phyloP scores from a whole-genome alignment of 1,140 invertebrate genomes.

The Bradysia coprophila region DNA sequence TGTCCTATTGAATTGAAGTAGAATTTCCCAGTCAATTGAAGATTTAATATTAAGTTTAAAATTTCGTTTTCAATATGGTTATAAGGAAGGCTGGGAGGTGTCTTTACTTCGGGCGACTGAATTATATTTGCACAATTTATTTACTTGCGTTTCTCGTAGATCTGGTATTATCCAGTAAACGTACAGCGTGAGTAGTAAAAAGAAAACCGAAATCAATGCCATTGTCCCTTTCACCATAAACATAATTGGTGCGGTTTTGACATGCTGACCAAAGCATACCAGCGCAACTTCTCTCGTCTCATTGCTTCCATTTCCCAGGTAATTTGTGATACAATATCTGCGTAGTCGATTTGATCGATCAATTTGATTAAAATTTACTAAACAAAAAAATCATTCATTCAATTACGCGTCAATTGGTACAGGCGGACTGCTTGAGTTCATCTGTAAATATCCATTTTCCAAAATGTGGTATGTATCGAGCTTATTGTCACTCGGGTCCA shows the following conservation, averaged over 20 bases:
- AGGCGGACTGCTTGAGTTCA: background rate
- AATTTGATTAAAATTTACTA: no score
- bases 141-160: conserved; percentile 33
- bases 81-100: no score
- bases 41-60: no score
- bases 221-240: conserved; percentile 20
- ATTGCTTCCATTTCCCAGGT: conserved; percentile 5
- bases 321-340: background rate
- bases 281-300: conserved; percentile 20
- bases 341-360: no score
- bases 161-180: conserved; percentile 36
- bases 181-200: conserved; percentile 31
- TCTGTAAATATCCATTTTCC: background rate
- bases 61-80: no score
- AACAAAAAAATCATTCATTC: no score
- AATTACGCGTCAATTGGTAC: background rate
- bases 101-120: no score
- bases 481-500: background rate
- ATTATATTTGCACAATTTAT: no score
- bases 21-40: background rate
- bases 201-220: conserved; percentile 33
- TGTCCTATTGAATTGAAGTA: conserved; percentile 6
- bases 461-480: background rate
- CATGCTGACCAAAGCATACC: conserved; percentile 28
- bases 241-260: conserved; percentile 12